A percentile compares a stretch with the other conserved stretches of the same genome.
These are phyloP conservation scores for Lerista edwardsae DNA, from an alignment of 2,797 vertebrate genomes.

Conservation along the genomic window DNA sequence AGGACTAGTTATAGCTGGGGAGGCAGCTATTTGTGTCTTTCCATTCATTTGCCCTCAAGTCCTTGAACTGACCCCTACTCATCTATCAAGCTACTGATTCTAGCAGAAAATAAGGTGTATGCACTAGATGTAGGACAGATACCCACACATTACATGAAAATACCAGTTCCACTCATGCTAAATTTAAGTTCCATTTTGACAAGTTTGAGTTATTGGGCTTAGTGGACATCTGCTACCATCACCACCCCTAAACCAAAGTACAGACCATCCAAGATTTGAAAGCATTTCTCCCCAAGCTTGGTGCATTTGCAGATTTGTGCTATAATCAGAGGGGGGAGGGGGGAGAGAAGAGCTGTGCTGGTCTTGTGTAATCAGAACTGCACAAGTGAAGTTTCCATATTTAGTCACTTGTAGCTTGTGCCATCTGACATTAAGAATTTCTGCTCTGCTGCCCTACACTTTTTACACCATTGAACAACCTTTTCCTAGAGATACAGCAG, in stretches of 20 bases:
- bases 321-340: constrained; percentile 42
- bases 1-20: background rate
- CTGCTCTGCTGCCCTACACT: constrained; percentile 39
- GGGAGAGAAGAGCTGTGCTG: background rate
- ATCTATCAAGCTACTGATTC: background rate
- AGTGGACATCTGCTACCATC: background rate
- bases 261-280: background rate
- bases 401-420: constrained; percentile 63
- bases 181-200: background rate
- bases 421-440: constrained; percentile 66
- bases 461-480: background rate
- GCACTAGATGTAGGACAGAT: background rate
- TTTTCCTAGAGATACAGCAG: background rate
- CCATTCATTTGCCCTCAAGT: background rate
- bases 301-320: background rate
- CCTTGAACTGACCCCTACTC: constrained; percentile 3
- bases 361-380: constrained; percentile 39
- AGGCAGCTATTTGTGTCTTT: background rate
- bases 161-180: background rate
- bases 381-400: constrained; percentile 70
- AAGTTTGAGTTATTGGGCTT: background rate
- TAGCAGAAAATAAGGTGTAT: background rate
- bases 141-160: background rate
- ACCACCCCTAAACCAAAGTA: background rate
- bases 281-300: background rate